A percentile compares a stretch with the other conserved stretches of the same genome.
These are phyloP conservation scores for Phenganax subtilis DNA, from an alignment of 92 coral and sea anemone genomes.

Conservation along the genomic window DNA sequence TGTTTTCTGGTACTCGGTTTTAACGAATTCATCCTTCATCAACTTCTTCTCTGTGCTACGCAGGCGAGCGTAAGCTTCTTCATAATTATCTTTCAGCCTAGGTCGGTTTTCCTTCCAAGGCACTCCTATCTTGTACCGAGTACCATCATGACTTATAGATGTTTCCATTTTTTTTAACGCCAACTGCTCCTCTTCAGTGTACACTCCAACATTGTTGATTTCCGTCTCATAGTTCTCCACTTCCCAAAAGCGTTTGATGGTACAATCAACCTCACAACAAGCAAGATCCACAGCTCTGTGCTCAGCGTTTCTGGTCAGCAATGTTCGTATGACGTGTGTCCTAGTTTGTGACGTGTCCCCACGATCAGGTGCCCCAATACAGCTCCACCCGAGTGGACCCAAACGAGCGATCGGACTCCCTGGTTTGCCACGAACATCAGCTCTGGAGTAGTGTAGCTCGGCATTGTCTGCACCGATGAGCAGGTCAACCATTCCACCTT, in stretches of 20 bases:
- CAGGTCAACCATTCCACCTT: too few species aligned
- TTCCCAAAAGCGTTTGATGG: constrained; percentile 5
- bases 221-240: background rate
- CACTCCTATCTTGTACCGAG: constrained; percentile 17
- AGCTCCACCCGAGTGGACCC: background rate
- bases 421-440: too few species aligned
- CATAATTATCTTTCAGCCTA: constrained; percentile 5
- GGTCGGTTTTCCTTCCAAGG: constrained; percentile 24
- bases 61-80: constrained; percentile 21
- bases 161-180: constrained; percentile 28
- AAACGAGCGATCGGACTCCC: too few species aligned
- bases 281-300: background rate
- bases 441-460: too few species aligned
- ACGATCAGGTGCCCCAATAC: constrained; percentile 10
- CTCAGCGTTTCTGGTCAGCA: background rate
- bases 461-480: too few species aligned
- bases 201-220: background rate
- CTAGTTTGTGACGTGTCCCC: background rate
- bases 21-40: background rate
- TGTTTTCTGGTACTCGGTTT: constrained; percentile 7
- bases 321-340: constrained; percentile 4
- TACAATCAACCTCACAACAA: constrained; percentile 1
- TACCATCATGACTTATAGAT: constrained; percentile 32
- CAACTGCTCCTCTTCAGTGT: constrained; percentile 24
- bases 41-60: constrained; percentile 13